Evolutionary conservation across 1,140 invertebrate genomes (phyloP).

Genomic region (Periplaneta americana): DNA sequence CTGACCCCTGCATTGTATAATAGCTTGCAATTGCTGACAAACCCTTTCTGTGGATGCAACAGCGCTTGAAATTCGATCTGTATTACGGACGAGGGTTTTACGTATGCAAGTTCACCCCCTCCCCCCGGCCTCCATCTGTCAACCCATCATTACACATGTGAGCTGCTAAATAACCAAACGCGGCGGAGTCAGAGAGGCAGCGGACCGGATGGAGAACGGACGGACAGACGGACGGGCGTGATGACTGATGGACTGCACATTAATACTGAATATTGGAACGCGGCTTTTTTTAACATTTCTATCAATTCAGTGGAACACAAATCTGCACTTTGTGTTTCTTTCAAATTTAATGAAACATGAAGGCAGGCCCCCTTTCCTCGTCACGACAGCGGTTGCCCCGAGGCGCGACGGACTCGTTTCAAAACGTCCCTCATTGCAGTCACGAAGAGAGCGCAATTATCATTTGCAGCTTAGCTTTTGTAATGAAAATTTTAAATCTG

Average conservation of each 20-base stretch:
- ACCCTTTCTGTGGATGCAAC: background rate
- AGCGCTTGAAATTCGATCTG: background rate
- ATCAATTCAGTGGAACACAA: background rate
- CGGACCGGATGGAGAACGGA: background rate
- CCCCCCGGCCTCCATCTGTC: background rate
- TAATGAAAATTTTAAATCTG: background rate
- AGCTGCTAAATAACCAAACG: background rate
- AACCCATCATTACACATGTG: background rate
- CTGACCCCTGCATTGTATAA: background rate
- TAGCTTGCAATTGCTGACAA: background rate
- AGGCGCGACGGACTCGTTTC: too few relatives aligned
- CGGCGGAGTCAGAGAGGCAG: background rate
- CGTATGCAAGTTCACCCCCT: background rate
- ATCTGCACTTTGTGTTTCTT: background rate
- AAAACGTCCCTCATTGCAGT: too few relatives aligned
- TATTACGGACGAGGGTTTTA: background rate
- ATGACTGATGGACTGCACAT: background rate
- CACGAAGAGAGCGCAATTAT: background rate
- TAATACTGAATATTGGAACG: background rate
- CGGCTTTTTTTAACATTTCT: background rate
- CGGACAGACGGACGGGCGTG: background rate
- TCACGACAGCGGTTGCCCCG: too few relatives aligned
- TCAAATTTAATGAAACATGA: background rate
- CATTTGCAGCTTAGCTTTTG: background rate
- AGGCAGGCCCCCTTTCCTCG: background rate